phyloP scores from a whole-genome alignment of 2,113 vertebrate species.

The Litocranius walleri region DNA sequence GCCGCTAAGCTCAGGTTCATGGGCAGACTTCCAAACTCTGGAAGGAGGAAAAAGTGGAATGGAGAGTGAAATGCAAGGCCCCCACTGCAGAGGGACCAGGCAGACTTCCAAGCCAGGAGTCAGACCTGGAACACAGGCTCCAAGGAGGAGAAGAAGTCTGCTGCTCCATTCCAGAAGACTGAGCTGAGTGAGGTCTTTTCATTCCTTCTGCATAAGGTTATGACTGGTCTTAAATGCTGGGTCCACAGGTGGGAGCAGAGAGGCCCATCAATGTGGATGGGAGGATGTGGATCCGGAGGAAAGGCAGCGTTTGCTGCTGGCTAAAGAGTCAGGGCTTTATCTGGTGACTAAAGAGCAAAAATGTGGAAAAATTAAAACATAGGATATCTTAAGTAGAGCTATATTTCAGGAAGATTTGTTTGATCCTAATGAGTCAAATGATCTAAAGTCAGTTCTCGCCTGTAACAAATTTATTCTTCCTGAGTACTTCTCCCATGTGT shows the following conservation, averaged over 20 bases:
- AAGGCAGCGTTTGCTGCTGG: not conserved
- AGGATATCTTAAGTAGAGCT: not conserved
- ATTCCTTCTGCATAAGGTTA: constrained; percentile 1
- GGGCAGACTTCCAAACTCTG: constrained; percentile 49
- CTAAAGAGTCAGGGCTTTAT: not conserved
- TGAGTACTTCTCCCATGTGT: not conserved
- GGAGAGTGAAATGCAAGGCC: constrained; percentile 38
- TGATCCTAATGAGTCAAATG: not conserved
- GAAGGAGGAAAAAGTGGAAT: not conserved
- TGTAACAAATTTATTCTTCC: not conserved
- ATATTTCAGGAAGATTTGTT: not conserved
- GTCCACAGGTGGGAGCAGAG: not conserved
- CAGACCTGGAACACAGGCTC: not conserved
- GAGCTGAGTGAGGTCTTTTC: constrained; percentile 13
- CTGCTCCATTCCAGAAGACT: not conserved
- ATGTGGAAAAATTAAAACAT: not conserved
- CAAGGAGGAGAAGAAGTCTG: not conserved
- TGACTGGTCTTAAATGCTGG: not conserved
- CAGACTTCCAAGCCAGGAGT: constrained; percentile 51
- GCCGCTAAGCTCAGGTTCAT: not conserved
- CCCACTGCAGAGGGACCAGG: not conserved
- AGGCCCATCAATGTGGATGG: not conserved
- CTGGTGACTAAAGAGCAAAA: not conserved
- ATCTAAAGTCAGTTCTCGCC: not conserved
- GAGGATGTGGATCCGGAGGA: not conserved